Conservation (phyloP, 2,113 vertebrate species). For the Serinus canaria region DNA sequence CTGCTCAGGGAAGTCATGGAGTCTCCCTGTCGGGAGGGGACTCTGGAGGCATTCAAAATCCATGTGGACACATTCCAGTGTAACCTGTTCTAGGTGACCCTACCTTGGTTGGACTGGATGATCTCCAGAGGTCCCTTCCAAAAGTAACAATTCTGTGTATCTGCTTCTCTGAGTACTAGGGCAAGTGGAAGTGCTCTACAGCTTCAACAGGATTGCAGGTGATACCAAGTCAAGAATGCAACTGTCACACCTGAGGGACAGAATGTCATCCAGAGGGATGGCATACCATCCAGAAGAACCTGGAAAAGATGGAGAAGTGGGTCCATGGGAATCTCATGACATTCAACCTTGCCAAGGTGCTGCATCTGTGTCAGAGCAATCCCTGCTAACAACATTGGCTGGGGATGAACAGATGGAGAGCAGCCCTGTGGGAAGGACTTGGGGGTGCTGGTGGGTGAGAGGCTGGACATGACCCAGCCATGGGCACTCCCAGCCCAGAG, state of each 20-base stretch:
- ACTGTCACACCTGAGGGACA: accelerated
- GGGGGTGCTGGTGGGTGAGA: background rate
- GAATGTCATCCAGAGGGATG: background rate
- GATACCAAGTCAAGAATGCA: too few relatives aligned
- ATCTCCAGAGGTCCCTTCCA: background rate
- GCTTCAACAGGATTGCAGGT: background rate
- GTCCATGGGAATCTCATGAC: background rate
- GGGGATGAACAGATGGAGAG: background rate
- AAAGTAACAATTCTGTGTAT: background rate
- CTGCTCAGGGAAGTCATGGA: background rate
- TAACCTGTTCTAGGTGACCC: background rate
- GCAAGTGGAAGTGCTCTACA: background rate
- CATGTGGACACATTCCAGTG: background rate
- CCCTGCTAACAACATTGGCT: accelerated
- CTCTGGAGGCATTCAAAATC: background rate
- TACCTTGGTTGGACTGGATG: background rate
- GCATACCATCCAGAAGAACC: background rate
- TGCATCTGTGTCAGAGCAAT: accelerated
- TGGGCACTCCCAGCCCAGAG: accelerated
- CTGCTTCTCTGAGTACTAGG: background rate
- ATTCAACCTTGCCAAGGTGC: background rate
- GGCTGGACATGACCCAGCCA: background rate
- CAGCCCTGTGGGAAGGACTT: accelerated
- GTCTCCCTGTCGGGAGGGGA: background rate
- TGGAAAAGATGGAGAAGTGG: background rate